Conservation (phyloP, 30 jellyfish, hydroid and myxozoan species). For the Aurelia sp. region DNA sequence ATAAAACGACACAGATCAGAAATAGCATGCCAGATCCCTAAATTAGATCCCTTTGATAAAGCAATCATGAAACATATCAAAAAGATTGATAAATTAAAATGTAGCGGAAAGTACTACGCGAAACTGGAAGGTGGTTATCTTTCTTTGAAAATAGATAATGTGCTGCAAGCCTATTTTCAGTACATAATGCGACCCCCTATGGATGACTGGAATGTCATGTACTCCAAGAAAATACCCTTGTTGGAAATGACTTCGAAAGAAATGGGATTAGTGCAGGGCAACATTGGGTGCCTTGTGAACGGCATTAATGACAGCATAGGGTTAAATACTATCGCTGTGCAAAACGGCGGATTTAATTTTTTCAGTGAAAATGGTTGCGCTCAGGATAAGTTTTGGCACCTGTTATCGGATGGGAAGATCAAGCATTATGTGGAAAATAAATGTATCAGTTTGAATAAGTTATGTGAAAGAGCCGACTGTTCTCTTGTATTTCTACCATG, state of each 20-base stretch:
- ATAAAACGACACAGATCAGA: too few relatives aligned
- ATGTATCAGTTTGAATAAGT: background rate
- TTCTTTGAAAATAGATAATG: background rate
- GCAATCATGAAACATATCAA: background rate
- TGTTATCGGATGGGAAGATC: slow-evolving; percentile 8
- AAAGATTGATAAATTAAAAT: background rate
- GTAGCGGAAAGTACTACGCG: background rate
- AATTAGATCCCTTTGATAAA: background rate
- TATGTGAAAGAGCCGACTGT: background rate
- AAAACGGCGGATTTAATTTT: background rate
- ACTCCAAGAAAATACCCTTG: background rate
- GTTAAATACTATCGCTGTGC: background rate
- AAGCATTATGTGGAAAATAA: background rate
- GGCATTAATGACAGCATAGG: background rate
- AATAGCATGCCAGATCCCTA: background rate
- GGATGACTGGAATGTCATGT: background rate
- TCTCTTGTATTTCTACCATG: background rate
- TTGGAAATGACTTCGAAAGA: background rate
- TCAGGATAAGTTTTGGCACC: slow-evolving; percentile 8
- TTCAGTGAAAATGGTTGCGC: background rate
- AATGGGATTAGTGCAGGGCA: background rate
- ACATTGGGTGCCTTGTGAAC: slow-evolving; percentile 42
- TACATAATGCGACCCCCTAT: background rate
- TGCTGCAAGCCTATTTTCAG: background rate
- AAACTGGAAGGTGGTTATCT: background rate